These are phyloP conservation scores for Carassius carassius DNA, from an alignment of 2,113 vertebrate genomes.

Conservation along the genomic window DNA sequence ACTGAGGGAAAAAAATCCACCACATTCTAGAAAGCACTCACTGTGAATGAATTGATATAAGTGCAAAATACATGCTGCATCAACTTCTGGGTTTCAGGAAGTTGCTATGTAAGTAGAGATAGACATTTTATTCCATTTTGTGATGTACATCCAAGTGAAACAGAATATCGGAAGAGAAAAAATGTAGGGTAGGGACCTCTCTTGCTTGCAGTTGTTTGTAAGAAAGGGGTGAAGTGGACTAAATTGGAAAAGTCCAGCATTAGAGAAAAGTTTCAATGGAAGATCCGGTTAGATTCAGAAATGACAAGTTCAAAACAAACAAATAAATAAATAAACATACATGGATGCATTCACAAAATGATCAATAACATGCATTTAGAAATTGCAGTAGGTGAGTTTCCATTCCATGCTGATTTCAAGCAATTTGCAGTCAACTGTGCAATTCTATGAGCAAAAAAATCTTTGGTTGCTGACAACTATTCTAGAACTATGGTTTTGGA, in stretches of 20 bases:
- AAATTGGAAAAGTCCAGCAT: not conserved
- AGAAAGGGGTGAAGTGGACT: not conserved
- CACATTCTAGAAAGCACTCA: not conserved
- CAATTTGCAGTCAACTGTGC: not conserved
- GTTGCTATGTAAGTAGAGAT: not conserved
- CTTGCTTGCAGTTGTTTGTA: not conserved
- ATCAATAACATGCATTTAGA: not conserved
- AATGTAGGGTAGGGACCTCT: not conserved
- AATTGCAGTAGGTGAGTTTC: not conserved
- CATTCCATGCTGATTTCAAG: not conserved
- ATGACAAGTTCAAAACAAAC: not conserved
- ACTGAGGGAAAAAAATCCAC: not conserved
- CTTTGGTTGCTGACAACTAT: not conserved
- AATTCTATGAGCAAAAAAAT: not conserved
- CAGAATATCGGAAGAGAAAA: not conserved
- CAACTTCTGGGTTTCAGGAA: not conserved
- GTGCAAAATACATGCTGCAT: not conserved
- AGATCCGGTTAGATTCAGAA: not conserved
- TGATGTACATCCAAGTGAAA: not conserved
- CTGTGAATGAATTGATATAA: not conserved
- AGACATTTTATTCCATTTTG: not conserved
- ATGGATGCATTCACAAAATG: not conserved
- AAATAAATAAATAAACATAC: not conserved
- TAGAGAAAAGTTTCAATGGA: not conserved
- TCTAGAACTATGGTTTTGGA: not conserved